Base-by-base conservation (phyloP, 2,888 invertebrate species). In the Pseudococcus longispinus region DNA sequence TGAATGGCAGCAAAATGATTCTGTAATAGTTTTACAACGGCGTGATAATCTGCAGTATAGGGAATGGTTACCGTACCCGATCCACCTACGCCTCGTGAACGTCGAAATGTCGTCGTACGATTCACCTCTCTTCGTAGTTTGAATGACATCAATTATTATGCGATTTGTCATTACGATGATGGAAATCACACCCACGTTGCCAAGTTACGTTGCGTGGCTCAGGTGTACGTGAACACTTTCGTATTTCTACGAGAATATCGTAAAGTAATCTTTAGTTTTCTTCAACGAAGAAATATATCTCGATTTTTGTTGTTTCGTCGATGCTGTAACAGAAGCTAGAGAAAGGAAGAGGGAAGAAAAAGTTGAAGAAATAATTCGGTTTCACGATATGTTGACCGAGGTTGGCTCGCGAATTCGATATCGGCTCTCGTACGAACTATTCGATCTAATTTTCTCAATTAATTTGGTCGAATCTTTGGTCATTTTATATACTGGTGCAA, bases 371-470 rank as follows among this genome's bases (percentile, higher is more conserved):
- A 51, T 51, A 51, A n/a, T 51, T 51, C 51, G 9, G 13, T 44
- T 46, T 46, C 44, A 15, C 44, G 13, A 46, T 46, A 46, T 46
- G 44, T 15, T 46, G 44, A 46, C 51, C 51, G 51, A 51, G n/a
- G 37, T 37, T 8, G 5, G 5, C n/a, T 51, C 13, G 51, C n/a
- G n/a, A 51, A 51, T n/a, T n/a, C 51, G 15, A 51, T 51, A 51
- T n/a, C 15, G 51, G 15, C 65, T 70, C 70, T n/a, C n/a, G n/a
- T n/a, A n/a, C n/a, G n/a, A n/a, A n/a, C 15, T 70, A 70, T 70
- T 70, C 70, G 29, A 70, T 29, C 29, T 70, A 70, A 70, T 70
- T 70, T 70, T 70, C 70, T 60, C 70, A 70, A 70, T 70, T 70
- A 70, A 70, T 70, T 70, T 37, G 4, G 37, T 70, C 70, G 70